Conservation (phyloP, 2,888 invertebrate species). For the Luffia ferchaultella region DNA sequence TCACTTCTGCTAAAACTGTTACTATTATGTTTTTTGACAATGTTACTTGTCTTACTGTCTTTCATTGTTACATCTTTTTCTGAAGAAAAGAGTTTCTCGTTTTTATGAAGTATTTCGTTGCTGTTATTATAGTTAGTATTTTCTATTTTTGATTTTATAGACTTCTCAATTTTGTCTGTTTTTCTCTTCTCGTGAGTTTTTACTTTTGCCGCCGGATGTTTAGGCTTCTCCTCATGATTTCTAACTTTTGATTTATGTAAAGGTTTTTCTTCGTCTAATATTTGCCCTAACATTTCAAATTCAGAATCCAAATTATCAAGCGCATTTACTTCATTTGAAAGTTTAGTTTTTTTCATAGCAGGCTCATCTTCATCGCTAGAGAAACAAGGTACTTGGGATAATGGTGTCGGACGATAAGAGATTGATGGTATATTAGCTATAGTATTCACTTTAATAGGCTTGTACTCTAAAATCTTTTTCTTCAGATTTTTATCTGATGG, state of each 20-base stretch:
- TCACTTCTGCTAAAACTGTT: constrained; percentile 40
- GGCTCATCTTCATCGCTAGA: constrained; percentile 62
- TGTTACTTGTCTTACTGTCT: constrained; percentile 24
- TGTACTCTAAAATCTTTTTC: constrained; percentile 46
- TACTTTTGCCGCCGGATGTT: constrained; percentile 18
- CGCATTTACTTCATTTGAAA: constrained; percentile 44
- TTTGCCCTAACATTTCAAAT: constrained; percentile 60
- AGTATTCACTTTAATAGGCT: constrained; percentile 38
- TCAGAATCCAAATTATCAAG: constrained; percentile 56
- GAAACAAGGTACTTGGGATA: constrained; percentile 49
- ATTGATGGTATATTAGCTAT: constrained; percentile 32
- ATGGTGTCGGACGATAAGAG: constrained; percentile 55
- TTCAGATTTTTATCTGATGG: constrained; percentile 48
- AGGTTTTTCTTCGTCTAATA: constrained; percentile 50
- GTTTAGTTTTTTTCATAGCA: constrained; percentile 38
- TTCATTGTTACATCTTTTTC: constrained; percentile 24
- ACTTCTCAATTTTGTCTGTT: constrained; percentile 25
- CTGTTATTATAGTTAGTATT: constrained; percentile 12
- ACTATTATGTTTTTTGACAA: constrained; percentile 32
- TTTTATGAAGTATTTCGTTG: constrained; percentile 15
- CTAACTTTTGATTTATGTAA: constrained; percentile 16
- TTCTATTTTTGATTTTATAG: not conserved
- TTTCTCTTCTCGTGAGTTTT: constrained; percentile 22
- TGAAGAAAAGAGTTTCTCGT: constrained; percentile 18
- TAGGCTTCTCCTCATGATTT: constrained; percentile 8